Evolutionary conservation across 2,888 invertebrate species (phyloP).

Genomic region (Rhimphoctona megacephalus): DNA sequence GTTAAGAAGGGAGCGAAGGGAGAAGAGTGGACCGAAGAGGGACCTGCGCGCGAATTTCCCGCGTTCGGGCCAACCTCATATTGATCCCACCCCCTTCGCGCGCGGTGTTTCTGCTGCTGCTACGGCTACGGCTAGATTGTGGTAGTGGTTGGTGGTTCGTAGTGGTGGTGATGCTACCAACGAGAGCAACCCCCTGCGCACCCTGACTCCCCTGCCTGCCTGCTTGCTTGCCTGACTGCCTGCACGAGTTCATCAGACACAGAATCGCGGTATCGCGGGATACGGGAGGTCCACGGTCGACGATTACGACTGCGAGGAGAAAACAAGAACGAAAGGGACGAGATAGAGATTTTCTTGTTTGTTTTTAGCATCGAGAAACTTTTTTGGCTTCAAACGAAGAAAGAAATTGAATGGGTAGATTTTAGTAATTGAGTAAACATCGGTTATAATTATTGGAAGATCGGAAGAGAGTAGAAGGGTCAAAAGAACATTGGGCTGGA

Average conservation of each 20-base stretch:
- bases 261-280: conserved; percentile 79
- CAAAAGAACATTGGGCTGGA: background rate
- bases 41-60: conserved; percentile 85
- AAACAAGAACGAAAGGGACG: background rate
- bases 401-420: background rate
- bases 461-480: background rate
- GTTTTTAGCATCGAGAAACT: background rate
- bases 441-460: background rate
- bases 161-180: conserved; percentile 50
- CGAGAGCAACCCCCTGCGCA: conserved; percentile 70
- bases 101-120: conserved; percentile 46
- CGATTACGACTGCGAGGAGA: conserved; percentile 26
- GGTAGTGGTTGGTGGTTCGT: conserved; percentile 47
- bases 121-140: conserved; percentile 28
- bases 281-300: conserved; percentile 75
- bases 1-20: conserved; percentile 60
- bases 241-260: conserved; percentile 73
- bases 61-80: conserved; percentile 84
- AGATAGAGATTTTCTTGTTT: conserved; percentile 1
- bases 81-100: conserved; percentile 83
- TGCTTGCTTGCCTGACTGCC: conserved; percentile 60
- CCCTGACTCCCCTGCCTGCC: conserved; percentile 46
- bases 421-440: background rate
- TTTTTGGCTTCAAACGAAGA: background rate
- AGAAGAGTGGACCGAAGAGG: conserved; percentile 73